phyloP scores from a whole-genome alignment of 1,140 invertebrate species.

The Metaphire vulgaris region DNA sequence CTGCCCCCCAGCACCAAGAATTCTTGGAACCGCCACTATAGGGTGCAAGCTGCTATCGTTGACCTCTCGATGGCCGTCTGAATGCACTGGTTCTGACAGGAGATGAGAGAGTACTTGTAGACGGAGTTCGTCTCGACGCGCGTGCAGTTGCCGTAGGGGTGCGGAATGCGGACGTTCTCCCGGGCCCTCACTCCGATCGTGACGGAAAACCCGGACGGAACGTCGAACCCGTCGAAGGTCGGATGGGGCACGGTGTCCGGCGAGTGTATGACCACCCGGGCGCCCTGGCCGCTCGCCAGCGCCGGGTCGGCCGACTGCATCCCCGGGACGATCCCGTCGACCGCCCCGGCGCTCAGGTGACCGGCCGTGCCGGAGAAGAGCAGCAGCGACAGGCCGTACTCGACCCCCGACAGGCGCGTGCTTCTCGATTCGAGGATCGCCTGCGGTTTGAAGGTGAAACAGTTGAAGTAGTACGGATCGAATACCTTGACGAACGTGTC shows the following conservation, averaged over 20 bases:
- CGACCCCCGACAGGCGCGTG: slow-evolving; percentile 21
- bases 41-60: too few species aligned
- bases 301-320: slow-evolving; percentile 23
- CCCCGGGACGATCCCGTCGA: slow-evolving; percentile 8
- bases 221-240: slow-evolving; percentile 24
- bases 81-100: slow-evolving; percentile 29
- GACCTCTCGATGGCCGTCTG: slow-evolving; percentile 22
- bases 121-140: background rate
- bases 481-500: slow-evolving; percentile 19
- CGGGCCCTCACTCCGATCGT: slow-evolving; percentile 23
- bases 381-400: slow-evolving; percentile 26
- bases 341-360: background rate
- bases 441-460: slow-evolving; percentile 24
- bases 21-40: too few species aligned
- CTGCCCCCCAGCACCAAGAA: too few species aligned
- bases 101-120: slow-evolving; percentile 23
- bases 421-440: slow-evolving; percentile 16
- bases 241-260: slow-evolving; percentile 25
- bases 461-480: slow-evolving; percentile 29
- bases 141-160: slow-evolving; percentile 26
- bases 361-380: slow-evolving; percentile 17
- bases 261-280: slow-evolving; percentile 26
- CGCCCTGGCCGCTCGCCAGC: slow-evolving; percentile 25
- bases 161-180: slow-evolving; percentile 25
- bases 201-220: slow-evolving; percentile 27